phyloP scores from a whole-genome alignment of 2,113 vertebrate genomes.

The Zeus faber region DNA sequence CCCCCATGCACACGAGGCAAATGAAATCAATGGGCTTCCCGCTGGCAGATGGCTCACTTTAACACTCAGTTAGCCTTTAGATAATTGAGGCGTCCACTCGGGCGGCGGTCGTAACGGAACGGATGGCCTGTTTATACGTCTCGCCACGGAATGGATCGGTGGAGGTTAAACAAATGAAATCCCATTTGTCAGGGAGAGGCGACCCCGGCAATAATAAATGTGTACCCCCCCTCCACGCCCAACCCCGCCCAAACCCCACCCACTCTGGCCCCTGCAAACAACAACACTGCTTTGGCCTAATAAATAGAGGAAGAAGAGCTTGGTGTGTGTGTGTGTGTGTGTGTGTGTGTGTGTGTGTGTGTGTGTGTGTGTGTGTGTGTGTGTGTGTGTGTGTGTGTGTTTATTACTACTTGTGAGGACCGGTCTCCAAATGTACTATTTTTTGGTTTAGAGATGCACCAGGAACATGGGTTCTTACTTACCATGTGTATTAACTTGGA shows the following conservation, averaged over 20 bases:
- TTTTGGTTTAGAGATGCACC: no score
- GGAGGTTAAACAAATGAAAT: constrained; percentile 99
- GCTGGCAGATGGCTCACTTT: constrained; percentile 99
- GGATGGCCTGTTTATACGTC: constrained; percentile 99
- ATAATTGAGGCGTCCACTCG: constrained; percentile 99
- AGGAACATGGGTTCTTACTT: no score
- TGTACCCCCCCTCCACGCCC: constrained; percentile 52
- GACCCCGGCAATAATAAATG: constrained; percentile 89
- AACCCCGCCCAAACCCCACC: constrained; percentile 44
- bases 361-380: constrained; percentile 73
- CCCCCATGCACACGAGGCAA: constrained; percentile 82
- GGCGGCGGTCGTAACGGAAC: constrained; percentile 97
- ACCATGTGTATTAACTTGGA: no score
- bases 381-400: constrained; percentile 54
- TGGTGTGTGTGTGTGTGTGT: constrained; percentile 73
- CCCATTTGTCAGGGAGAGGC: constrained; percentile 96
- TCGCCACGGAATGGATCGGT: constrained; percentile 94
- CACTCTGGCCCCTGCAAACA: constrained; percentile 85
- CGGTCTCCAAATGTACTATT: no score
- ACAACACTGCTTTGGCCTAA: constrained; percentile 96
- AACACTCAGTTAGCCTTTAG: constrained; percentile 99
- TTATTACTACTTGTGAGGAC: no score
- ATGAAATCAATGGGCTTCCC: constrained; percentile 99
- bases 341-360: neutral
- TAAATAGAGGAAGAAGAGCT: constrained; percentile 81